Evolutionary conservation across 2,888 invertebrate genomes (phyloP).

Genomic region (Drosophila maculinotata): DNA sequence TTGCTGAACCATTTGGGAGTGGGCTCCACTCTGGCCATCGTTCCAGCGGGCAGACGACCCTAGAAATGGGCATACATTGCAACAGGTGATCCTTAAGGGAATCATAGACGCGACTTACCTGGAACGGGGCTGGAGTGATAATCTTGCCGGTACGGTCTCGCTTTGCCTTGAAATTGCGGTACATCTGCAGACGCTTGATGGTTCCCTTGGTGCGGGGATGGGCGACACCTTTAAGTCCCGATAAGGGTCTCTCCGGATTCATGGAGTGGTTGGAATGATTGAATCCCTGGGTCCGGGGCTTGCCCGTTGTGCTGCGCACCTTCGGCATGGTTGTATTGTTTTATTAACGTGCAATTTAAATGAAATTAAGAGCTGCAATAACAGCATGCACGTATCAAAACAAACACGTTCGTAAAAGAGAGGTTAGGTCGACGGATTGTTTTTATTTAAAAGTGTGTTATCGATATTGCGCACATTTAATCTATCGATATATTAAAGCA

Average conservation of each 20-base stretch:
- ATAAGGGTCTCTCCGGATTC: constrained; percentile 95
- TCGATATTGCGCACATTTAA: constrained; percentile 30
- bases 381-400: constrained; percentile 57
- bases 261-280: constrained; percentile 96
- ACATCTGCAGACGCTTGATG: constrained; percentile 98
- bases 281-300: constrained; percentile 93
- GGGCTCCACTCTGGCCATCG: constrained; percentile 97
- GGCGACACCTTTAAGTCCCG: constrained; percentile 93
- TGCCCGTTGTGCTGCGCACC: constrained; percentile 89
- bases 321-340: constrained; percentile 88
- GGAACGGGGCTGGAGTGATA: constrained; percentile 97
- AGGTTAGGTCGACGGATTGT: constrained; percentile 41
- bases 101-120: constrained; percentile 86
- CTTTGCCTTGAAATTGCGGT: constrained; percentile 98
- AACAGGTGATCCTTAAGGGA: not conserved
- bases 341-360: constrained; percentile 15
- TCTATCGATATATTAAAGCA: constrained; percentile 25
- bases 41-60: constrained; percentile 94
- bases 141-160: constrained; percentile 96
- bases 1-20: constrained; percentile 99
- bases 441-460: constrained; percentile 15
- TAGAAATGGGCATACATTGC: constrained; percentile 32
- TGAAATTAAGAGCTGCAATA: constrained; percentile 18
- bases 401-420: constrained; percentile 67
- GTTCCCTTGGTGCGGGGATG: constrained; percentile 95